Base-by-base conservation (phyloP, 2,888 invertebrate species). In the Zhuqinia jingwanae region DNA sequence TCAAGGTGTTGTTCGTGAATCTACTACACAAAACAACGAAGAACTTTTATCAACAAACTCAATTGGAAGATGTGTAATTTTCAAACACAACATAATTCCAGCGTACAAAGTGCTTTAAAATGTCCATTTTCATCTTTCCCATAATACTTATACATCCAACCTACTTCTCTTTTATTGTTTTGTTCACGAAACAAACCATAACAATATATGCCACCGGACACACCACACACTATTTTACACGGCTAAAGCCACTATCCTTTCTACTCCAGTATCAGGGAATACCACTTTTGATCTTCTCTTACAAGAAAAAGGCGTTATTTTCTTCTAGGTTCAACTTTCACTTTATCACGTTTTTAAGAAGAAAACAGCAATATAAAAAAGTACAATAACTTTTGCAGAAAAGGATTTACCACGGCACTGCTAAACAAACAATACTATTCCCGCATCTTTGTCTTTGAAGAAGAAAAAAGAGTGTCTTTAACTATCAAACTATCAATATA, bases 261-360 rank as follows among this genome's bases (percentile, higher is more conserved):
- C 20, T 53, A n/a, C n/a, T n/a, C n/a, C n/a, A n/a, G n/a, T n/a
- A n/a, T n/a, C n/a, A n/a, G n/a, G n/a, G n/a, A n/a, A n/a, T n/a
- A n/a, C 25, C 53, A 75, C 75, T 22, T 47, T 30, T 50, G 75
- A 47, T 50, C 75, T 27, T 25, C 13, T 22, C n/a, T n/a, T 76
- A 77, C 77, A 77, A 42, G 60, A 27, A 77, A 77, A 77, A 60
- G 77, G 77, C 77, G 77, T 77, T n/a, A 30, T 63, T 63, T 10
- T 63, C 60, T 60, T 58, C 13, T n/a, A n/a, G 30, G 53, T 27
- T 30, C 27, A 25, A 75, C 56, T 75, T 75, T 53, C 45, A 42
- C 47, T 50, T 58, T 45, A 77, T 45, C 27, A 27, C 22, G 22
- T 27, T 15, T 45, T 60, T 58, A 22, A 70, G 11, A 42, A 22